These are phyloP conservation scores for Parauchenoglanis punctatus DNA, from an alignment of 2,797 vertebrate species.

Conservation along the genomic window DNA sequence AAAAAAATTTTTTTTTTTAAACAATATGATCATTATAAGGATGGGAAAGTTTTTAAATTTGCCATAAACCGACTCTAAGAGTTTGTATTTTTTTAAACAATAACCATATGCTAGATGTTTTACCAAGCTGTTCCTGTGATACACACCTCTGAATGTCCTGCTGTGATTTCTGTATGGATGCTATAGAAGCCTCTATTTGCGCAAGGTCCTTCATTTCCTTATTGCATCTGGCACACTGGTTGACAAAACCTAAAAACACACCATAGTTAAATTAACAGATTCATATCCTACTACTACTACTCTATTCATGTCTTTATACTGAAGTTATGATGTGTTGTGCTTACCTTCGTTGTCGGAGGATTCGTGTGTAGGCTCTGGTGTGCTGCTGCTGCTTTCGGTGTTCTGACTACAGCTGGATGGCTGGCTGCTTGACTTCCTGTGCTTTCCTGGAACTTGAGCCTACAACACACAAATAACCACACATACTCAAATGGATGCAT, in stretches of 20 bases:
- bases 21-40: not conserved
- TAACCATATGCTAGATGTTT: not conserved
- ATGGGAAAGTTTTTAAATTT: not conserved
- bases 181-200: constrained; percentile 84
- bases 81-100: not conserved
- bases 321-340: not conserved
- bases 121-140: not conserved
- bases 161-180: constrained; percentile 87
- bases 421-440: constrained; percentile 90
- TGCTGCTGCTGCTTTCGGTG: constrained; percentile 94
- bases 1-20: not conserved
- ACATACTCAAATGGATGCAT: not conserved
- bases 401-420: constrained; percentile 93
- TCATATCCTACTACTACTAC: not conserved
- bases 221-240: constrained; percentile 81
- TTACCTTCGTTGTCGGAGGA: constrained; percentile 90
- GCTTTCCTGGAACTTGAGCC: constrained; percentile 74
- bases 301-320: not conserved
- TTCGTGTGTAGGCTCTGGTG: constrained; percentile 89
- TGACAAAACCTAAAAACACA: constrained; percentile 68
- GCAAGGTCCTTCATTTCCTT: constrained; percentile 84
- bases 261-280: not conserved
- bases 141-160: constrained; percentile 91
- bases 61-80: not conserved
- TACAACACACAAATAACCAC: constrained; percentile 53